Evolutionary conservation across 1,140 invertebrate genomes (phyloP), one percentile per base, ranked within the genome.

Genomic region (Belonocnema kinseyi): DNA sequence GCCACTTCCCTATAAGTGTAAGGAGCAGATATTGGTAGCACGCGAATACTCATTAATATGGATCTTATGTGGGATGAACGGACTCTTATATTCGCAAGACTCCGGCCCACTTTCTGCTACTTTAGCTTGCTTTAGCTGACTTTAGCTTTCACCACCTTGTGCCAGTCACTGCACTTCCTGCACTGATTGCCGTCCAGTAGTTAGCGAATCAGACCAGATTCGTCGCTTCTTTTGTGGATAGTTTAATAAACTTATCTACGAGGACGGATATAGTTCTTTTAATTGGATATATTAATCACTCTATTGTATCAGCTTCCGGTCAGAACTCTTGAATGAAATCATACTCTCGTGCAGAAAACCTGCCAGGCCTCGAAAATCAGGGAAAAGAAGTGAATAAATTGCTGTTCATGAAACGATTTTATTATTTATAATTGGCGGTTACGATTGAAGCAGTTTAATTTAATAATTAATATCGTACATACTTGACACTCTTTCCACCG

Each of bases 151-250:
- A 88, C 85, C 87, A 84, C 84, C 83, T 84, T 80, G 88, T 88
- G 84, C 88, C 87, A 88, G 88, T 90, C 87, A 88, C 83, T 91
- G 88, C 87, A 90, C 87, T 91, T 90, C 87, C 88, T 86, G 90
- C 90, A 90, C 90, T 90, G 88, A 91, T 91, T 90, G 86, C 88
- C 85, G 85, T 86, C 78, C 73, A 72, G 77, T 80, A 33, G 61
- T 66, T 66, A 66, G 61, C 61, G 61, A 66, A 66, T 66, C 26
- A 66, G 61, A 66, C 61, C 61, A 66, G 33, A 66, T 66, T 66
- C 61, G 26, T 66, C 61, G 33, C 61, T 66, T 66, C 61, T 66
- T 66, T 66, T 66, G 61, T 66, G 61, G 26, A 66, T 66, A 33
- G 61, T 66, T 66, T 66, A 40, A 66, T 66, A 66, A 66, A 66